phyloP scores from a whole-genome alignment of 2,113 vertebrate species.

The Todiramphus saurophagus region DNA sequence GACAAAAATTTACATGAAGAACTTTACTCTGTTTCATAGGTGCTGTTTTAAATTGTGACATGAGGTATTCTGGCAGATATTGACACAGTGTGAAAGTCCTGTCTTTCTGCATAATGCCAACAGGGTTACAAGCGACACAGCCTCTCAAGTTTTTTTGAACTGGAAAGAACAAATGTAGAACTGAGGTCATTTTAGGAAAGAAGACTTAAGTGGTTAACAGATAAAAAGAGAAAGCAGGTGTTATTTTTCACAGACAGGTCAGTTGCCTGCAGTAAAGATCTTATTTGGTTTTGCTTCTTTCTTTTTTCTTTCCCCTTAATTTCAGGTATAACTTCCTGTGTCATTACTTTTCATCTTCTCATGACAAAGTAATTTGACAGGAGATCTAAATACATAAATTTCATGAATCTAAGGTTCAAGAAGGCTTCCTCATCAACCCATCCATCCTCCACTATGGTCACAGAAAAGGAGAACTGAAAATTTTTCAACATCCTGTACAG shows the following conservation, averaged over 20 bases:
- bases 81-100: neutral
- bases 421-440: rapidly evolving
- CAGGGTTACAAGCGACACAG: neutral
- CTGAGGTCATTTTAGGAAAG: neutral
- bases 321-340: neutral
- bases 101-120: neutral
- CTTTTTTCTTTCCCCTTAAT: neutral
- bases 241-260: neutral
- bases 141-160: neutral
- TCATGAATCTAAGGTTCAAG: neutral
- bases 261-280: neutral
- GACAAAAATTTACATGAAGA: neutral
- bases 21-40: neutral
- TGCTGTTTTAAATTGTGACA: neutral
- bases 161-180: neutral
- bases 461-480: neutral
- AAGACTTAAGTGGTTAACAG: neutral
- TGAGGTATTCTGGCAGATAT: neutral
- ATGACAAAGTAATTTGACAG: neutral
- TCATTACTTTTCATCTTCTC: neutral
- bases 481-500: neutral
- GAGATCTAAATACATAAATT: neutral
- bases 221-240: neutral
- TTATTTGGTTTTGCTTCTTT: neutral
- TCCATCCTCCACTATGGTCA: neutral